A percentile compares a stretch with the other conserved stretches of the same genome.
Conservation (phyloP, 2,797 vertebrate species). For the Enteromius treurensis region DNA sequence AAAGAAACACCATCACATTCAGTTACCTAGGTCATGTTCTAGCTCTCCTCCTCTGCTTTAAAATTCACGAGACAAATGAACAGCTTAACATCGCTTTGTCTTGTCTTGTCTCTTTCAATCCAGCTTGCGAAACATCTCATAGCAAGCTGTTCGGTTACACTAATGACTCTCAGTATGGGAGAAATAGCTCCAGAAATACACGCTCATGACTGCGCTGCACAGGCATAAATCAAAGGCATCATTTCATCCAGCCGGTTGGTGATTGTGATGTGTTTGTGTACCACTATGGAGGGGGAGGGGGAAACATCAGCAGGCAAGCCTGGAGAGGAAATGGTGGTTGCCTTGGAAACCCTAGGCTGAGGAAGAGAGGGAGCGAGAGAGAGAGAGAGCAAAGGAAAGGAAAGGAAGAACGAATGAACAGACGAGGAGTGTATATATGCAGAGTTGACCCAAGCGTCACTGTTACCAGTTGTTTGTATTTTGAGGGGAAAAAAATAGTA, state of each 20-base stretch:
- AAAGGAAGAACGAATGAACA: conserved; percentile 46
- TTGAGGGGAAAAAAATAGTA: not conserved
- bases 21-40: conserved; percentile 32
- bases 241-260: conserved; percentile 59
- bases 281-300: conserved; percentile 75
- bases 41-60: conserved; percentile 36
- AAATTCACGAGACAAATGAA: conserved; percentile 43
- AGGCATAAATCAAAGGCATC: conserved; percentile 57
- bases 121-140: conserved; percentile 46
- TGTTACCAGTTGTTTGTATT: conserved; percentile 11
- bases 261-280: conserved; percentile 64
- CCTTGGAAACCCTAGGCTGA: conserved; percentile 80
- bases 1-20: conserved; percentile 1
- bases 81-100: conserved; percentile 44
- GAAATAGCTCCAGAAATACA: conserved; percentile 37
- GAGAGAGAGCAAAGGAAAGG: conserved; percentile 45
- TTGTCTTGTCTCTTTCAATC: conserved; percentile 48
- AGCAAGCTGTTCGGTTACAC: conserved; percentile 45
- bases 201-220: conserved; percentile 42
- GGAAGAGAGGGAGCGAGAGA: conserved; percentile 65
- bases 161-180: conserved; percentile 50
- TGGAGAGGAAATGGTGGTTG: conserved; percentile 80
- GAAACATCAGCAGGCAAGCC: conserved; percentile 72
- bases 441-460: conserved; percentile 39
- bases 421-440: conserved; percentile 49